These are phyloP conservation scores for Puffinus mauretanicus DNA, from an alignment of 2,113 vertebrate species.

Conservation along the genomic window DNA sequence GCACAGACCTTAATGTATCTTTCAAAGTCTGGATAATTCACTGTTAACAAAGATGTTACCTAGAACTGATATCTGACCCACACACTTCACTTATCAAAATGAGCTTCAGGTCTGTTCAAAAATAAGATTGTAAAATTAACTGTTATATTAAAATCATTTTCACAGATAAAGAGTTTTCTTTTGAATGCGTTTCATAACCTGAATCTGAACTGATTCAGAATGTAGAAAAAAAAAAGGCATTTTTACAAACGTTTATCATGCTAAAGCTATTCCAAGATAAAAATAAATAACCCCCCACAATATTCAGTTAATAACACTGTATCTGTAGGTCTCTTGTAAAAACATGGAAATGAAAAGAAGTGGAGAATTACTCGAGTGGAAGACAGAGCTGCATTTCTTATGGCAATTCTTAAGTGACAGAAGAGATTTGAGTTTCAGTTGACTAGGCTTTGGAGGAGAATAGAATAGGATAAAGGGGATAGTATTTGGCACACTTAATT, in stretches of 20 bases:
- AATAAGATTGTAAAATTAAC: not conserved
- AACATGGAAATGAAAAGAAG: not conserved
- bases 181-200: not conserved
- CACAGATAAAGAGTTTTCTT: not conserved
- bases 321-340: not conserved
- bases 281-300: not conserved
- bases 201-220: not conserved
- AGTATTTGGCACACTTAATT: not conserved
- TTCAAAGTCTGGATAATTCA: not conserved
- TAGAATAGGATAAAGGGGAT: not conserved
- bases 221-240: not conserved
- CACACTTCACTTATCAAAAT: not conserved
- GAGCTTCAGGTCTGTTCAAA: not conserved
- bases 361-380: not conserved
- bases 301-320: not conserved
- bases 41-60: not conserved
- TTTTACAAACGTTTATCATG: not conserved
- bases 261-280: not conserved
- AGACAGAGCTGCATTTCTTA: not conserved
- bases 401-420: not conserved
- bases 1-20: not conserved
- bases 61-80: not conserved
- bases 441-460: not conserved
- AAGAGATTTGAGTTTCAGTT: not conserved
- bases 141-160: not conserved